Evolutionary conservation across 2,113 vertebrate genomes (phyloP), one percentile per base, ranked within the genome.

Genomic region (Rhizomys pruinosus): DNA sequence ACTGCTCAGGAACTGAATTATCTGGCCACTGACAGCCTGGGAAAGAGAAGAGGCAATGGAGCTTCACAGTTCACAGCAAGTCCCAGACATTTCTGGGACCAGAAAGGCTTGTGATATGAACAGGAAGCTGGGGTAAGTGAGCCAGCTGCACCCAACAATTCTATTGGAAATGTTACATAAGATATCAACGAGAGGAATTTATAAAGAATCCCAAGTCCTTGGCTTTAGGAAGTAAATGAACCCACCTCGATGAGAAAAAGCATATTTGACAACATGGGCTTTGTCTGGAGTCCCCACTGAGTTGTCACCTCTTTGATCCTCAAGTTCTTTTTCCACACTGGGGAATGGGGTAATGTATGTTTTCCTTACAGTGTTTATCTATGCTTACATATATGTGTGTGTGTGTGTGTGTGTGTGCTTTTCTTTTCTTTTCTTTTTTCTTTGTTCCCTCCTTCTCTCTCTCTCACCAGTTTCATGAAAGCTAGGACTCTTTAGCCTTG

Each of bases 161-260:
- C 39, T 12, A 57, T 1, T 57, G 63, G 34, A 80, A 73, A 88
- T 29, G 22, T 12, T 12, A 71, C 39, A 69, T 19, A 89, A 27
- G 23, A 25, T 63, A 6, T 73, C 11, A 71, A n/a, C 0, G 3
- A 91, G 47, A 44, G 87, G 0, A 87, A 57, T 22, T 15, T 91
- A 17, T 17, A 29, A 2, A 32, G 73, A 93, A 73, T 37, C 1
- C 29, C 29, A 7, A 34, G 2, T 69, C 20, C 71, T 27, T 89
- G 64, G 57, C 39, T 87, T 96, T 94, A 80, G 91, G 74, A 72
- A 23, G 3, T 37, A 80, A 55, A 19, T 66, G 19, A 93, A 71
- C 71, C 7, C 6, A 76, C 0, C 59, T 55, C 76, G 37, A 82
- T 20, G 59, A n/a, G 27, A 4, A 82, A 71, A 81, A 11, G 20